Conservation (phyloP, 1,140 invertebrate species). For the Sitophilus oryzae region DNA sequence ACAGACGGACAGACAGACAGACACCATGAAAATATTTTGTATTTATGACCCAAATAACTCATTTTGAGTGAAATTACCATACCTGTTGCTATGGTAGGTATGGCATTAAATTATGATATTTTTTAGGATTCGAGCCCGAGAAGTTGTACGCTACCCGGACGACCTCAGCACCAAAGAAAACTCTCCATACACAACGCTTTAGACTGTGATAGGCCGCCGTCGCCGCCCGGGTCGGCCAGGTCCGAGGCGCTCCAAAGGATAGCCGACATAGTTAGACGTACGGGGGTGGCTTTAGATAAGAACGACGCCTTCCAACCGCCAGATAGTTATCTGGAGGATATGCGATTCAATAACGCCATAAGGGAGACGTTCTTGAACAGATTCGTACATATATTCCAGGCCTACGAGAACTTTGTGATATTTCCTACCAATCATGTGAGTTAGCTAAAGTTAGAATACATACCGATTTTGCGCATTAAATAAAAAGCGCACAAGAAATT, state of each 20-base stretch:
- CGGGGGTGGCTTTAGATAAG: slow-evolving; percentile 51
- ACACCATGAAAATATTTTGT: too few species aligned
- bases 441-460: slow-evolving; percentile 6
- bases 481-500: too few species aligned
- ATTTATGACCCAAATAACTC: too few species aligned
- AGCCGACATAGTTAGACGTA: slow-evolving; percentile 70
- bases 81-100: too few species aligned
- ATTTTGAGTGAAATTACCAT: too few species aligned
- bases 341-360: slow-evolving; percentile 86
- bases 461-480: too few species aligned
- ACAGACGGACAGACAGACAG: too few species aligned
- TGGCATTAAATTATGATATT: slow-evolving; percentile 12
- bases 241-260: slow-evolving; percentile 71
- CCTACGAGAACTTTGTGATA: slow-evolving; percentile 96
- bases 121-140: slow-evolving; percentile 51
- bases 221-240: slow-evolving; percentile 52
- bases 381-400: slow-evolving; percentile 92
- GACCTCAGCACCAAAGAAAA: slow-evolving; percentile 56
- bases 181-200: slow-evolving; percentile 66
- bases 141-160: slow-evolving; percentile 50
- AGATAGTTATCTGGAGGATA: slow-evolving; percentile 76
- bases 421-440: slow-evolving; percentile 72
- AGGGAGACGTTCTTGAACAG: slow-evolving; percentile 94
- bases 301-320: slow-evolving; percentile 45
- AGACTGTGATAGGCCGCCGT: slow-evolving; percentile 60